Conservation (phyloP, 2,888 invertebrate genomes). For the Philonicus albiceps region DNA sequence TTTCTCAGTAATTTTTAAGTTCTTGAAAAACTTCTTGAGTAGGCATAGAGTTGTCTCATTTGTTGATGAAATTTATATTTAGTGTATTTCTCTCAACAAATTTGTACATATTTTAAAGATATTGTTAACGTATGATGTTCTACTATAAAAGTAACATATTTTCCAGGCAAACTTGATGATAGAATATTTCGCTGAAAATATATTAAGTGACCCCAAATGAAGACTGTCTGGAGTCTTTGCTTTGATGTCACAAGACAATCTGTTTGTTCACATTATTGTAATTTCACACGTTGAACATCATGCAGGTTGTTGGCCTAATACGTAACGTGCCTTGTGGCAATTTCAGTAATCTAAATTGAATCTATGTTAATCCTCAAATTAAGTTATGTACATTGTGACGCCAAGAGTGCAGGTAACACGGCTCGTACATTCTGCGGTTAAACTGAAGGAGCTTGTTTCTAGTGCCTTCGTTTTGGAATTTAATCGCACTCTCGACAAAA, state of each 20-base stretch:
- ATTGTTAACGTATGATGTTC: too few relatives aligned
- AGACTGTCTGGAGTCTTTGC: neutral
- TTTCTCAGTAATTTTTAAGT: too few relatives aligned
- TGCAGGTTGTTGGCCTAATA: neutral
- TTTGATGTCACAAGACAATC: neutral
- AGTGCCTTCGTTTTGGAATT: neutral
- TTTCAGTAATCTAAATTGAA: conserved; percentile 48
- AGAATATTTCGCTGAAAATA: neutral
- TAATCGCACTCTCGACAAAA: neutral
- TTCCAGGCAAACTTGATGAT: neutral
- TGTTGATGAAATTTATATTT: too few relatives aligned
- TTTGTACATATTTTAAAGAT: too few relatives aligned
- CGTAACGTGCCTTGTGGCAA: conserved; percentile 43
- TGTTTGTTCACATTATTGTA: neutral
- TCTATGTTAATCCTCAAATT: conserved; percentile 47
- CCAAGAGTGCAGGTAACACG: neutral
- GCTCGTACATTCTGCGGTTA: neutral
- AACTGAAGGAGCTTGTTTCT: neutral
- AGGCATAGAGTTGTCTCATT: too few relatives aligned
- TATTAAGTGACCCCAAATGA: neutral
- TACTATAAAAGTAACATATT: too few relatives aligned
- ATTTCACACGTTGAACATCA: neutral
- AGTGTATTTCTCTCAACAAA: too few relatives aligned
- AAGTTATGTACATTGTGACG: conserved; percentile 42
- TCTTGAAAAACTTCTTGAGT: too few relatives aligned